Base-by-base conservation (phyloP, 2,888 invertebrate genomes). In the Pristionchus japonicus region DNA sequence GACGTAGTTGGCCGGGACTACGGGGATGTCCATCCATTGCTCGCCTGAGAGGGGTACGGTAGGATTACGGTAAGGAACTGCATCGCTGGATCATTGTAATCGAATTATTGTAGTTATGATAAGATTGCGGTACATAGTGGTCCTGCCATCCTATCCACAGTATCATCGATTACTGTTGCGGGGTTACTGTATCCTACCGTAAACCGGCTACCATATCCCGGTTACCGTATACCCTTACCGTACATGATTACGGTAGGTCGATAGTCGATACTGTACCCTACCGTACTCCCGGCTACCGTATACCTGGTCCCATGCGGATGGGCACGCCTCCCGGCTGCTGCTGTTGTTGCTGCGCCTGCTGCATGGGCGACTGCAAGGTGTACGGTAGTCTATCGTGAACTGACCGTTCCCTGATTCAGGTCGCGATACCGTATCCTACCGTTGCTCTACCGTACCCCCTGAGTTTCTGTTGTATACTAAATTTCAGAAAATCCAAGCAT, bases 31-130 rank as follows among this genome's bases (percentile, higher is more conserved):
- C 77, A 77, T 77, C 77, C 77, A 77, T 17, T 13, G 11, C 77
- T 77, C 77, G 27, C 77, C 77, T 77, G 43, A 47, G 23, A n/a
- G 43, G 77, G n/a, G 23, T n/a, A 57, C n/a, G 57, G 57, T 57
- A 3, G n/a, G 57, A 70, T n/a, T 57, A 23, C 57, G 52, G 52
- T 52, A 52, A 23, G n/a, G n/a, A n/a, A n/a, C n/a, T n/a, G n/a
- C n/a, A n/a, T n/a, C n/a, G n/a, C n/a, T n/a, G n/a, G n/a, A n/a
- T n/a, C n/a, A n/a, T n/a, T n/a, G n/a, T n/a, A n/a, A n/a, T n/a
- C n/a, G n/a, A n/a, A n/a, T n/a, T n/a, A n/a, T n/a, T n/a, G n/a
- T n/a, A n/a, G n/a, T n/a, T n/a, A n/a, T n/a, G n/a, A n/a, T n/a
- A n/a, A n/a, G n/a, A n/a, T n/a, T n/a, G n/a, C n/a, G n/a, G n/a